Base-by-base conservation (phyloP, 2,888 invertebrate genomes). In the Zeuzera pyrina region DNA sequence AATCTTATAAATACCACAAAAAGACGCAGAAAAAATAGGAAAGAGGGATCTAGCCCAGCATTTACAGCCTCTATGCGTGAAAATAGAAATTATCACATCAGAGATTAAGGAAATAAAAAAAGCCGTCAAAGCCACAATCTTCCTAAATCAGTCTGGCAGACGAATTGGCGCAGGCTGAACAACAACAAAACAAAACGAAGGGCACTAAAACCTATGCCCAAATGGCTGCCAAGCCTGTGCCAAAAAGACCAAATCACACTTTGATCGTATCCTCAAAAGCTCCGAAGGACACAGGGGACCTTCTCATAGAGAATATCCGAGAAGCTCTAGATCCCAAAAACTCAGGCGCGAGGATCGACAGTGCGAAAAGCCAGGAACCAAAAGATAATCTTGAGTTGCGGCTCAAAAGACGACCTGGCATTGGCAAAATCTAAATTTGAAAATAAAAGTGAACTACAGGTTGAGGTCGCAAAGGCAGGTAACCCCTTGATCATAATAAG, bases 321-420 rank as follows among this genome's bases (percentile, higher is more conserved):
- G 30, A 7, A 3, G 40, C 39, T 2, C 28, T 47, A 5, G 38
- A 41, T 16, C n/a, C 30, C 1, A 41, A 36, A 25, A 31, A 29
- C n/a, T 31, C 34, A 2, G 38, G 39, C 2, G 29, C 34, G 2
- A 35, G 30, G 12, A 36, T 43, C 15, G 39, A 43, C 12, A 15
- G 36, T 12, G 25, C 19, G 19, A 4, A 19, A 19, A 7, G 19
- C 19, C 19, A 24, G 10, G 6, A 3, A 24, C 10, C 8, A 24
- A 24, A 24, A 24, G n/a, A 24, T 24, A 6, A 24, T 24, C 24
- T 7, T 24, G 24, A 10, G 24, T 5, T 24, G 24, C n/a, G 3
- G 24, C 3, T 7, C 24, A 10, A 10, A 24, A 10, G 24, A 24
- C 3, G 24, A 24, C 3, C 4, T 5, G 10, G n/a, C 4, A 5